These are phyloP conservation scores for Rhynchophorus ferrugineus DNA, from an alignment of 1,140 invertebrate species.

Conservation along the genomic window DNA sequence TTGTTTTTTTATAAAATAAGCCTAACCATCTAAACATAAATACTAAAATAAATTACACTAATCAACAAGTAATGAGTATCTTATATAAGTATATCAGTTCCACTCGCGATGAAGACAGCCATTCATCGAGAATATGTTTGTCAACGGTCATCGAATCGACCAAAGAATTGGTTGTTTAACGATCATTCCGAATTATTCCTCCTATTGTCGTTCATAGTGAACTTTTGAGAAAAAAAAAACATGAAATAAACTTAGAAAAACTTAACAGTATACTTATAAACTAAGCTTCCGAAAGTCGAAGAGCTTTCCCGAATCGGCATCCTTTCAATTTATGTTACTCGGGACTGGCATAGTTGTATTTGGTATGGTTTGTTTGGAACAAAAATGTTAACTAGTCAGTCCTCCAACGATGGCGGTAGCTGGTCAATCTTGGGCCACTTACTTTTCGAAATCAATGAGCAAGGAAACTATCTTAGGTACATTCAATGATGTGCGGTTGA, in stretches of 20 bases:
- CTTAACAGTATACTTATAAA: conserved; percentile 1
- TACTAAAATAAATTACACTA: conserved; percentile 29
- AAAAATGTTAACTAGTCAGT: too few relatives aligned
- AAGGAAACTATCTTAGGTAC: conserved; percentile 59
- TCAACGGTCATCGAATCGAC: too few relatives aligned
- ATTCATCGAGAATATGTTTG: too few relatives aligned
- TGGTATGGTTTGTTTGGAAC: too few relatives aligned
- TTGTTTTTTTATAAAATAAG: conserved; percentile 23
- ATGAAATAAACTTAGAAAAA: neutral
- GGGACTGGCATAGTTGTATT: too few relatives aligned
- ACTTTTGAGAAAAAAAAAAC: neutral
- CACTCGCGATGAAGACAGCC: conserved; percentile 13
- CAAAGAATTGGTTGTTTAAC: too few relatives aligned
- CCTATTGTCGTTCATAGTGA: neutral
- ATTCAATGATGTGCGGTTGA: conserved; percentile 80
- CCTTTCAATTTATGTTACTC: neutral
- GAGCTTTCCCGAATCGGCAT: neutral
- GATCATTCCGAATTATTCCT: too few relatives aligned
- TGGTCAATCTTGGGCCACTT: conserved; percentile 6
- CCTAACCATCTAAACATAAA: conserved; percentile 28
- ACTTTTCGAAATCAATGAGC: conserved; percentile 28
- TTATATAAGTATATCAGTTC: conserved; percentile 26
- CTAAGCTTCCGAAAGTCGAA: neutral
- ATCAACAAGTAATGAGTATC: conserved; percentile 28
- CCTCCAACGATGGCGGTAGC: too few relatives aligned